Percentiles rank a stretch among this genome's conserved stretches.
phyloP scores from a whole-genome alignment of 2,113 vertebrate species.

The Rousettus leschenaultii region DNA sequence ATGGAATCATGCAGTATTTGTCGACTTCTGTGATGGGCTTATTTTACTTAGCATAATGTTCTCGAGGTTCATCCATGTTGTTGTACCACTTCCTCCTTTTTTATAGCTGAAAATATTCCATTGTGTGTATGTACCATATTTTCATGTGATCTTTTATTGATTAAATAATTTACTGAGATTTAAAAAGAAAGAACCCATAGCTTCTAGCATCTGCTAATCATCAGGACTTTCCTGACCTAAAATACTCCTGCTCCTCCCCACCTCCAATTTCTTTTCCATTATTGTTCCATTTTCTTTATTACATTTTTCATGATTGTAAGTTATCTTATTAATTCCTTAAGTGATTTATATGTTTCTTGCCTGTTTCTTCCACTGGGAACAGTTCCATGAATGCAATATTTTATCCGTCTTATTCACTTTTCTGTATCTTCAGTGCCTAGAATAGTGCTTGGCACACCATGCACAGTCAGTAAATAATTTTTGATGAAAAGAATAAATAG shows the following conservation, averaged over 20 bases:
- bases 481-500: slow-evolving; percentile 16
- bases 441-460: background rate
- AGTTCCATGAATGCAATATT: background rate
- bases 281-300: background rate
- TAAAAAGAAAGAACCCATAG: background rate
- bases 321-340: background rate
- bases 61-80: background rate
- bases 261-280: background rate
- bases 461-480: background rate
- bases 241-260: background rate
- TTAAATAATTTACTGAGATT: background rate
- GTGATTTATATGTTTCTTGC: background rate
- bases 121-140: background rate
- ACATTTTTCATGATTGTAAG: background rate
- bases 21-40: background rate
- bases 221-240: background rate
- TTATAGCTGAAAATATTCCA: background rate
- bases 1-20: background rate
- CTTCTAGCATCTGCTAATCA: background rate
- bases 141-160: slow-evolving; percentile 19
- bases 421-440: background rate
- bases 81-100: background rate
- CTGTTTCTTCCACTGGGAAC: background rate
- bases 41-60: background rate
- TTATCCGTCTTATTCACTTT: background rate